Conservation (phyloP, 1,140 invertebrate species). For the Gryllus bimaculatus region DNA sequence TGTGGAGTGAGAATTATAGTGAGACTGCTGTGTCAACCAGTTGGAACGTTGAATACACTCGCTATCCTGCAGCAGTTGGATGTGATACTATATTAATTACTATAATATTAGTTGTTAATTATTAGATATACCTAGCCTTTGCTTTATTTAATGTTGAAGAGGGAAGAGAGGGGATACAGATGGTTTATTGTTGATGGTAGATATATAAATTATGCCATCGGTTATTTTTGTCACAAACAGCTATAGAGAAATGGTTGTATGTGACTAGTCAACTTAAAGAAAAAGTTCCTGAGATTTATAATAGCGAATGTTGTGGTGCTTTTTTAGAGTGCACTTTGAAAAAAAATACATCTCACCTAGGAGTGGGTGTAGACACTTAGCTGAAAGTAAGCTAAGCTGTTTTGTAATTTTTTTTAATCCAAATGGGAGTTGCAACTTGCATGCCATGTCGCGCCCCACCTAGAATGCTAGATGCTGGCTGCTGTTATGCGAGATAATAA, state of each 20-base stretch:
- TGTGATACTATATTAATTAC: conserved; percentile 23
- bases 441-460: conserved; percentile 7
- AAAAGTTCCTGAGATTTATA: conserved; percentile 26
- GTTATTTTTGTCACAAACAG: conserved; percentile 20
- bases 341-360: conserved; percentile 10
- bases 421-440: neutral
- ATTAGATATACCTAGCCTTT: conserved; percentile 14
- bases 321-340: conserved; percentile 22
- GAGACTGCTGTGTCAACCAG: conserved; percentile 9
- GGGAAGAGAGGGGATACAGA: conserved; percentile 9
- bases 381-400: neutral
- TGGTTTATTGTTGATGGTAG: conserved; percentile 18
- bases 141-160: conserved; percentile 22
- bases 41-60: conserved; percentile 11
- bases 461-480: conserved; percentile 9
- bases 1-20: conserved; percentile 9
- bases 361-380: conserved; percentile 4
- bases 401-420: neutral
- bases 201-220: conserved; percentile 18
- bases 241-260: conserved; percentile 19
- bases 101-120: conserved; percentile 19
- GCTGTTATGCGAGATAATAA: conserved; percentile 6
- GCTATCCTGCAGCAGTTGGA: conserved; percentile 18
- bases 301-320: conserved; percentile 22
- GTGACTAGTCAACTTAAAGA: conserved; percentile 24